phyloP scores from a whole-genome alignment of 2,888 invertebrate genomes.

The Dorcus hopei region DNA sequence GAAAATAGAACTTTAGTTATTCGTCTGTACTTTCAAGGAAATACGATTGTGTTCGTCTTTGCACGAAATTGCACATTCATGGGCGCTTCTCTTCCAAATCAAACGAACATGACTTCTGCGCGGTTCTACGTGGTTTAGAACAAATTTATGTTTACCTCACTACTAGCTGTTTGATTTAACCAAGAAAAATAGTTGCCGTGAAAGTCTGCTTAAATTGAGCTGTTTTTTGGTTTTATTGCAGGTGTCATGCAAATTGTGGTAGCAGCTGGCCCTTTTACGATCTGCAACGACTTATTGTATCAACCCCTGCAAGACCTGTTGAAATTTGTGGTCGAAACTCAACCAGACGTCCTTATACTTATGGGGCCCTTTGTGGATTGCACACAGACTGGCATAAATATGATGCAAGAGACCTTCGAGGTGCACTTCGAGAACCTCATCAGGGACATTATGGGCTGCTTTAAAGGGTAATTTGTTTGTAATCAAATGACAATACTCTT shows the following conservation, averaged over 20 bases:
- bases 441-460: constrained; percentile 56
- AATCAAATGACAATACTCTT: not conserved
- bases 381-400: constrained; percentile 59
- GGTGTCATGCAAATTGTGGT: constrained; percentile 66
- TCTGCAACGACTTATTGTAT: constrained; percentile 71
- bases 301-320: constrained; percentile 80
- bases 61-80: too few species aligned
- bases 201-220: too few species aligned
- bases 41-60: too few species aligned
- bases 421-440: constrained; percentile 72
- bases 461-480: constrained; percentile 2
- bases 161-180: too few species aligned
- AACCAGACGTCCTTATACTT: constrained; percentile 78
- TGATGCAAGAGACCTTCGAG: constrained; percentile 67
- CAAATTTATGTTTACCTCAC: too few species aligned
- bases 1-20: too few species aligned
- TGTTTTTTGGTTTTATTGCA: constrained; percentile 17
- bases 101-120: too few species aligned
- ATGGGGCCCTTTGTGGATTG: constrained; percentile 83
- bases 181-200: too few species aligned
- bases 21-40: too few species aligned
- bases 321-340: constrained; percentile 59
- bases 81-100: too few species aligned
- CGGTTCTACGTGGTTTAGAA: too few species aligned
- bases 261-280: constrained; percentile 82